Evolutionary conservation across 2,888 invertebrate species (phyloP).

Genomic region (Conchocele bisecta): DNA sequence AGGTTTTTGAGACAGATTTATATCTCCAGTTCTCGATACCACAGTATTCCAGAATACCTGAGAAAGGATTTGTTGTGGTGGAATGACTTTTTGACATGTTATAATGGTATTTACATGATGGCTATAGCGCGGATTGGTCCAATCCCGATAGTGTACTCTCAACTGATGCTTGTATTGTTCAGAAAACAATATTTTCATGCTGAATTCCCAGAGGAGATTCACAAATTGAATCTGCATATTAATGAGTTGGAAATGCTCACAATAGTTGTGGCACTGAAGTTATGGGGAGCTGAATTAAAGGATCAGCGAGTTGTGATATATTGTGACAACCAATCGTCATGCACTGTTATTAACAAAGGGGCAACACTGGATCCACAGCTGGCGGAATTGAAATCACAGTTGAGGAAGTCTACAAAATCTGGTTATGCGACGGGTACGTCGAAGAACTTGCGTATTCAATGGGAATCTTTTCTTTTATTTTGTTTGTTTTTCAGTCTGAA

Average conservation of each 20-base stretch:
- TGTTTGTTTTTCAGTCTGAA: constrained; percentile 7
- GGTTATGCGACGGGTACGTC: constrained; percentile 17
- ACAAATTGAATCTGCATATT: background rate
- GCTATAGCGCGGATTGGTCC: constrained; percentile 3
- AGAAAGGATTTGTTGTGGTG: constrained; percentile 21
- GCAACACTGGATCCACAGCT: constrained; percentile 2
- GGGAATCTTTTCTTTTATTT: constrained; percentile 13
- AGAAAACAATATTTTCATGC: constrained; percentile 11
- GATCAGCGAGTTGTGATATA: background rate
- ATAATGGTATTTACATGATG: constrained; percentile 13
- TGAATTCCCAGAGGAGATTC: constrained; percentile 7
- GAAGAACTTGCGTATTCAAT: constrained; percentile 2
- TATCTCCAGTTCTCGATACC: background rate
- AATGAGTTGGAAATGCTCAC: constrained; percentile 19
- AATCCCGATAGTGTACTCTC: background rate
- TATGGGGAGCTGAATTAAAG: constrained; percentile 3
- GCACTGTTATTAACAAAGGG: constrained; percentile 7
- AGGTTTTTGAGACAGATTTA: constrained; percentile 7
- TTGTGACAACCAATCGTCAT: constrained; percentile 8
- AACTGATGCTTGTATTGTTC: constrained; percentile 16
- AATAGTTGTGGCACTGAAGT: constrained; percentile 17
- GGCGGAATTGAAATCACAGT: background rate
- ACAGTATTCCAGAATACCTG: constrained; percentile 1
- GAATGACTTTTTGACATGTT: constrained; percentile 8
- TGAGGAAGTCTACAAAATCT: constrained; percentile 3